Evolutionary conservation across 2,888 invertebrate species (phyloP).

Genomic region (Lithophane leautieri): DNA sequence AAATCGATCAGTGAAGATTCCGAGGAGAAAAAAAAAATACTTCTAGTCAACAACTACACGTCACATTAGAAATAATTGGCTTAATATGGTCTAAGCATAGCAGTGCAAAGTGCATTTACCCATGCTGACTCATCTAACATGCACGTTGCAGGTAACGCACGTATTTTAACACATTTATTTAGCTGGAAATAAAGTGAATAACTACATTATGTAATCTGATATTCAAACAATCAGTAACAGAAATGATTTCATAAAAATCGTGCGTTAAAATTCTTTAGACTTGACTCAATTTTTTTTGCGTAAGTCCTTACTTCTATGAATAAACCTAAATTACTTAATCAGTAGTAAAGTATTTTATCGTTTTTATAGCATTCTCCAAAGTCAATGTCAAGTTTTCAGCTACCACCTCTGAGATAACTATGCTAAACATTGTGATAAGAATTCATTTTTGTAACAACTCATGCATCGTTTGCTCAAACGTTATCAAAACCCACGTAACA

Average conservation of each 20-base stretch:
- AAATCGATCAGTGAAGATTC: no score
- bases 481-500: background rate
- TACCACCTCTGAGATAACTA: conserved; percentile 8
- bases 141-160: conserved; percentile 30
- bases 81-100: background rate
- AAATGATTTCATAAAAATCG: conserved; percentile 41
- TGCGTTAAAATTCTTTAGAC: conserved; percentile 22
- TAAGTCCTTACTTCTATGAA: background rate
- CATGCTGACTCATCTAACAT: conserved; percentile 33
- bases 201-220: conserved; percentile 24
- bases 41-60: conserved; percentile 8
- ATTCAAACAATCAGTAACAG: conserved; percentile 4
- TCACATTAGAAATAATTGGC: background rate
- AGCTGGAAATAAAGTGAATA: conserved; percentile 42
- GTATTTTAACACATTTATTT: conserved; percentile 11
- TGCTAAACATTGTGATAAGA: conserved; percentile 34
- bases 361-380: conserved; percentile 5
- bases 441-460: background rate
- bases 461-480: conserved; percentile 27
- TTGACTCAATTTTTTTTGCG: conserved; percentile 33
- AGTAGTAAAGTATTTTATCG: background rate
- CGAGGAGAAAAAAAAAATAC: no score
- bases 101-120: conserved; percentile 26
- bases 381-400: conserved; percentile 48
- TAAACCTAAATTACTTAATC: background rate